These are phyloP conservation scores for Hippocampus comes DNA, from an alignment of 2,113 vertebrate genomes.

Conservation along the genomic window DNA sequence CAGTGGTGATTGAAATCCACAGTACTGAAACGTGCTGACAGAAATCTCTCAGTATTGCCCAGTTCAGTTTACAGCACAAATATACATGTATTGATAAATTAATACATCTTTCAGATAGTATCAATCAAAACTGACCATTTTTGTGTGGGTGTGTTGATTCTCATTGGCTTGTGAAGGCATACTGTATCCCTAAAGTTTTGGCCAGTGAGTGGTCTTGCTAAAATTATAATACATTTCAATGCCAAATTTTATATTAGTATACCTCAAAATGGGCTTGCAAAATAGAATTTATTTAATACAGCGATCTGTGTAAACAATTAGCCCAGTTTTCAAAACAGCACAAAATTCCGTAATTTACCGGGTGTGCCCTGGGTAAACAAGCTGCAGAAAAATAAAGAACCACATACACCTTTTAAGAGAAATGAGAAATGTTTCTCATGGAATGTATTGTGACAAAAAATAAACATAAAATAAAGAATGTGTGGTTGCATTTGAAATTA, in stretches of 20 bases:
- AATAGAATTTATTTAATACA: constrained; percentile 31
- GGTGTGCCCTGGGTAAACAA: not conserved
- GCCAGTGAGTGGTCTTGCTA: not conserved
- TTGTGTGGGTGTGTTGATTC: not conserved
- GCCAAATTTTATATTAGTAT: constrained; percentile 6
- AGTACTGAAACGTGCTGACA: not conserved
- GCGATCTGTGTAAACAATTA: not conserved
- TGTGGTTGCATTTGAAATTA: constrained; percentile 26
- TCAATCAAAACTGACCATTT: not conserved
- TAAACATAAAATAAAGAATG: constrained; percentile 34
- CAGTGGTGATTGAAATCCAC: not conserved
- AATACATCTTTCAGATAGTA: not conserved
- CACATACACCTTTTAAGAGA: not conserved
- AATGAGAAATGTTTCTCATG: constrained; percentile 14
- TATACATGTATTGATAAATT: not conserved
- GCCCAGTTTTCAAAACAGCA: not conserved
- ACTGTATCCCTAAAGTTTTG: not conserved
- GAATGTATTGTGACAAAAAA: constrained; percentile 39
- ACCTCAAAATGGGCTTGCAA: constrained; percentile 26
- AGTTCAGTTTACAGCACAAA: too few relatives aligned
- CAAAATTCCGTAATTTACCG: not conserved
- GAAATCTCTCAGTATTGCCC: not conserved
- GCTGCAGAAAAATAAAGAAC: constrained; percentile 1
- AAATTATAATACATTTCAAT: not conserved
- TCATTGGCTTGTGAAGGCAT: not conserved